Conservation (phyloP, 2,888 invertebrate genomes). For the Atethmia centrago region DNA sequence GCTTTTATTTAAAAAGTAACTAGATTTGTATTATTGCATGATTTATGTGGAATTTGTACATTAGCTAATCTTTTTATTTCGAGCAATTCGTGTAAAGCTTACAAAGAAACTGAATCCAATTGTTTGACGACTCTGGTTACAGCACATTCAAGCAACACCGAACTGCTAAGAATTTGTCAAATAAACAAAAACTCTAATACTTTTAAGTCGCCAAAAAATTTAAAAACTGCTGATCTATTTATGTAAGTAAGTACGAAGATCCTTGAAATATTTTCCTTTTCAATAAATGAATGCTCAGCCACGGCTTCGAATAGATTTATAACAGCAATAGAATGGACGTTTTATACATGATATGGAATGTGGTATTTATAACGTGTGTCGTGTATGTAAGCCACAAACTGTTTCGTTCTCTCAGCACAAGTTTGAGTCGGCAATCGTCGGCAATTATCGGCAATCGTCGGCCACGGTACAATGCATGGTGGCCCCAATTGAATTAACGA, state of each 20-base stretch:
- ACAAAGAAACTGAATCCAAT: background rate
- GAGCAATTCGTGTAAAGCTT: background rate
- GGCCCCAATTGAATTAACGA: conserved; percentile 50
- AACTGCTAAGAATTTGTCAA: background rate
- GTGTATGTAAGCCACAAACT: conserved; percentile 18
- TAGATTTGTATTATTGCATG: background rate
- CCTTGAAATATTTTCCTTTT: conserved; percentile 16
- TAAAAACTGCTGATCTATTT: conserved; percentile 12
- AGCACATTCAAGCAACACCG: background rate
- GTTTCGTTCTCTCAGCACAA: conserved; percentile 18
- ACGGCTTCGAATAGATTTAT: conserved; percentile 19
- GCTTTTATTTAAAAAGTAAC: background rate
- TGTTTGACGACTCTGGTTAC: background rate
- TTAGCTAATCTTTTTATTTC: background rate
- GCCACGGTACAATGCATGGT: conserved; percentile 26
- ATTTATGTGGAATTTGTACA: conserved; percentile 3
- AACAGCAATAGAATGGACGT: background rate
- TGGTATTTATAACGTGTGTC: background rate
- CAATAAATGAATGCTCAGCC: conserved; percentile 16
- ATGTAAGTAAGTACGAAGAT: background rate
- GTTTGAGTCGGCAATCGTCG: conserved; percentile 30
- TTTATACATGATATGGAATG: conserved; percentile 26
- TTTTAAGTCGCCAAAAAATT: background rate
- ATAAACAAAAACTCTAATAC: background rate
- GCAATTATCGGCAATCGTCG: conserved; percentile 4